These are phyloP conservation scores for Acutogordius australiensis DNA, from an alignment of 2,888 invertebrate genomes.

Conservation along the genomic window DNA sequence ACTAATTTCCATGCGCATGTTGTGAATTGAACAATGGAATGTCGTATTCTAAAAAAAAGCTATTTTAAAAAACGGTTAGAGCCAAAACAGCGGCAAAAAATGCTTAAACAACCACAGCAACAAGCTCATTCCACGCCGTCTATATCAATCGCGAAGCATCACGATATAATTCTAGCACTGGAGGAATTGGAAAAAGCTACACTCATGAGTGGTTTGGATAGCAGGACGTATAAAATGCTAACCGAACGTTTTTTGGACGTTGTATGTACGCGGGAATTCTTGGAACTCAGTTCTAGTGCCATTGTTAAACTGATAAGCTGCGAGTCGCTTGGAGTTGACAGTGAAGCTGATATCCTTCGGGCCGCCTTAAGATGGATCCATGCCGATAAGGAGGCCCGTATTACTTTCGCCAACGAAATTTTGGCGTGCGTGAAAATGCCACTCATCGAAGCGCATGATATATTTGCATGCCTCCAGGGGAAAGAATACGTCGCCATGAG, in stretches of 20 bases:
- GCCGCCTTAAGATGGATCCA: conserved; percentile 7
- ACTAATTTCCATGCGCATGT: no score
- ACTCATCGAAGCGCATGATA: conserved; percentile 1
- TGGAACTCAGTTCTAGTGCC: neutral
- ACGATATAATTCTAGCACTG: neutral
- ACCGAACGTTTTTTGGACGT: neutral
- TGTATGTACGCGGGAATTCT: neutral
- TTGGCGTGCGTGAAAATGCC: neutral
- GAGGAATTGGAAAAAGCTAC: neutral
- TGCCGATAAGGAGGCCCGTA: neutral
- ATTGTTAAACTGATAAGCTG: neutral
- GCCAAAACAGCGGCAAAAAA: no score
- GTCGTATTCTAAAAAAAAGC: no score
- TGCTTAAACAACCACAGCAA: no score
- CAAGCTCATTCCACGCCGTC: no score
- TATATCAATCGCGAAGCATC: neutral
- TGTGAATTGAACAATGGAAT: no score
- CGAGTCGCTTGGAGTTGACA: neutral
- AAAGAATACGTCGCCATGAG: conserved; percentile 1
- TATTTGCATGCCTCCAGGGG: neutral
- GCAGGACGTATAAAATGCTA: neutral
- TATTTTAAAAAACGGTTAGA: no score
- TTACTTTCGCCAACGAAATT: neutral
- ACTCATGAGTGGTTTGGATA: neutral
- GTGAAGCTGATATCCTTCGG: neutral